Percentiles rank a stretch among this genome's conserved stretches.
phyloP scores from a whole-genome alignment of 2,797 vertebrate species.

The Zenarchopterus dispar region DNA sequence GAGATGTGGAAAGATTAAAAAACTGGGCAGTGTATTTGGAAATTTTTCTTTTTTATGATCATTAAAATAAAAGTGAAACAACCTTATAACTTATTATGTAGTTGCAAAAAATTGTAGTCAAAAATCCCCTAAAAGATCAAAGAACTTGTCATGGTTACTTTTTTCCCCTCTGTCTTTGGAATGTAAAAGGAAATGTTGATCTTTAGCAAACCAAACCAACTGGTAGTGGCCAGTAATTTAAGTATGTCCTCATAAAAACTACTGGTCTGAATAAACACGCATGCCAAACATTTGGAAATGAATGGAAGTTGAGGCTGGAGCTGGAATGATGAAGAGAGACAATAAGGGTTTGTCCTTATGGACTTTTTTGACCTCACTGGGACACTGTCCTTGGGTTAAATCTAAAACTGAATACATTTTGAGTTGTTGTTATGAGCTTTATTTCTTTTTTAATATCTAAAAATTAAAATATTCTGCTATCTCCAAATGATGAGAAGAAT shows the following conservation, averaged over 20 bases:
- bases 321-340: conserved; percentile 45
- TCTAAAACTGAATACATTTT: too few species aligned
- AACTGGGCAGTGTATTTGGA: background rate
- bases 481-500: too few species aligned
- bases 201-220: conserved; percentile 8
- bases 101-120: background rate
- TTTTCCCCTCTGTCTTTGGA: too few species aligned
- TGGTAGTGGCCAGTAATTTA: conserved; percentile 22
- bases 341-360: conserved; percentile 44
- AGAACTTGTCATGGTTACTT: background rate
- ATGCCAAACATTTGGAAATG: conserved; percentile 8
- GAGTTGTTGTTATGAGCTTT: too few species aligned
- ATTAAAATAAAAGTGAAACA: background rate
- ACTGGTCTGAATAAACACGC: conserved; percentile 30
- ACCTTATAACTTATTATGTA: background rate
- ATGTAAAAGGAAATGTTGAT: conserved; percentile 17
- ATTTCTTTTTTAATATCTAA: too few species aligned
- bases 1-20: background rate
- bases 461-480: too few species aligned
- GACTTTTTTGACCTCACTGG: conserved; percentile 44
- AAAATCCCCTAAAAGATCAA: conserved; percentile 4
- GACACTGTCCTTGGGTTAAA: background rate
- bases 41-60: background rate
- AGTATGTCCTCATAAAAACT: conserved; percentile 27
- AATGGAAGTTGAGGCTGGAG: conserved; percentile 37